These are phyloP conservation scores for Aphis gossypii DNA, from an alignment of 1,140 invertebrate genomes.

Conservation along the genomic window DNA sequence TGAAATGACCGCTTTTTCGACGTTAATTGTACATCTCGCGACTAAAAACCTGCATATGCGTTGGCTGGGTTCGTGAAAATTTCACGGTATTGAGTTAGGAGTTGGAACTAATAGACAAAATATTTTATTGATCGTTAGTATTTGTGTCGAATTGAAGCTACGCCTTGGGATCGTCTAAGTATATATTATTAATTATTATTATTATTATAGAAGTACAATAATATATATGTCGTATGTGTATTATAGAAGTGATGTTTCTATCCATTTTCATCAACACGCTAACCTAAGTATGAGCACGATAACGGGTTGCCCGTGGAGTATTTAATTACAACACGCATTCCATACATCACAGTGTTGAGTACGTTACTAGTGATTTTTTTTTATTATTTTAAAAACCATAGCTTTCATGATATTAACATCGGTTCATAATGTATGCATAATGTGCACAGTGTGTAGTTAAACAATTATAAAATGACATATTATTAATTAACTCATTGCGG, in stretches of 20 bases:
- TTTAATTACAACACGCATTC: constrained; percentile 24
- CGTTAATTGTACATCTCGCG: too few relatives aligned
- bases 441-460: not conserved
- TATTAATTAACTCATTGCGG: not conserved
- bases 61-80: too few relatives aligned
- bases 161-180: not conserved
- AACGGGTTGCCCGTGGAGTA: not conserved
- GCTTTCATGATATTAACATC: not conserved
- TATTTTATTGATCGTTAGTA: too few relatives aligned
- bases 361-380: not conserved
- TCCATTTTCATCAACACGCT: not conserved
- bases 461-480: not conserved
- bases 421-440: not conserved
- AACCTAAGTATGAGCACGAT: not conserved
- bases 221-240: not conserved
- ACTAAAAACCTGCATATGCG: too few relatives aligned
- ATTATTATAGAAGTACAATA: not conserved
- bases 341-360: not conserved
- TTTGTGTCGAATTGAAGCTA: too few relatives aligned
- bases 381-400: not conserved
- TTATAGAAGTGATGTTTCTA: not conserved
- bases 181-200: not conserved
- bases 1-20: too few relatives aligned
- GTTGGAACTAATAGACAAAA: too few relatives aligned
- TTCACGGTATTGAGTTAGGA: too few relatives aligned